phyloP scores from a whole-genome alignment of 2,113 vertebrate genomes.

The Gallinago undulata region DNA sequence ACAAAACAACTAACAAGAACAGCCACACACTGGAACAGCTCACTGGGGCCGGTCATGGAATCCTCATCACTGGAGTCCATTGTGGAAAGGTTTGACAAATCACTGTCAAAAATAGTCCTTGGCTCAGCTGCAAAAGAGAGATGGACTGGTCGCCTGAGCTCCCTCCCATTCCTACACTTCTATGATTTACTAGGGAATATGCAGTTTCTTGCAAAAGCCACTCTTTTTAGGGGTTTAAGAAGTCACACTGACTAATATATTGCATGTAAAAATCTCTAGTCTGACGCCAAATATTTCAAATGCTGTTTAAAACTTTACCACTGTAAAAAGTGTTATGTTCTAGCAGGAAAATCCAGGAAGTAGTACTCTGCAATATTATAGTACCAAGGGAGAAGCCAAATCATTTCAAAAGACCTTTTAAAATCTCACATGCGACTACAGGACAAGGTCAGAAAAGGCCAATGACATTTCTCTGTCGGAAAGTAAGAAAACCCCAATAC shows the following conservation, averaged over 20 bases:
- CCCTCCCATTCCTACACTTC: constrained; percentile 19
- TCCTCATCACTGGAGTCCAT: constrained; percentile 42
- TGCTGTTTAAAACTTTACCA: constrained; percentile 52
- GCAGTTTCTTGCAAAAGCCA: constrained; percentile 34
- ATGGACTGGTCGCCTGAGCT: constrained; percentile 12
- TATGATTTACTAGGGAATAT: constrained; percentile 54
- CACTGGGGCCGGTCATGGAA: neutral
- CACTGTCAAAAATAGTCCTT: constrained; percentile 46
- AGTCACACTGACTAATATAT: constrained; percentile 43
- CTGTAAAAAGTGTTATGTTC: constrained; percentile 41
- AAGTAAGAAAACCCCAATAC: constrained; percentile 31
- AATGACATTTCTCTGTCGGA: constrained; percentile 15
- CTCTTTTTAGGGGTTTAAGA: constrained; percentile 36
- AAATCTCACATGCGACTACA: constrained; percentile 15
- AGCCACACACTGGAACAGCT: constrained; percentile 35
- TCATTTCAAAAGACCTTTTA: constrained; percentile 36
- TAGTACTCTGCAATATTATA: neutral
- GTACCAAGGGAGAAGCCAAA: constrained; percentile 14
- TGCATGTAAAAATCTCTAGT: constrained; percentile 32
- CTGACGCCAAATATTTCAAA: constrained; percentile 45
- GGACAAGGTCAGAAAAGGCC: constrained; percentile 33
- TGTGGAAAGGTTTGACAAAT: constrained; percentile 55
- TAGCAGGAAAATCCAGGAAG: constrained; percentile 53
- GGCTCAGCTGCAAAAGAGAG: neutral
- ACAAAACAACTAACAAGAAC: constrained; percentile 58